Evolutionary conservation across 1,140 invertebrate genomes (phyloP).

Genomic region (Cydia fagiglandana): DNA sequence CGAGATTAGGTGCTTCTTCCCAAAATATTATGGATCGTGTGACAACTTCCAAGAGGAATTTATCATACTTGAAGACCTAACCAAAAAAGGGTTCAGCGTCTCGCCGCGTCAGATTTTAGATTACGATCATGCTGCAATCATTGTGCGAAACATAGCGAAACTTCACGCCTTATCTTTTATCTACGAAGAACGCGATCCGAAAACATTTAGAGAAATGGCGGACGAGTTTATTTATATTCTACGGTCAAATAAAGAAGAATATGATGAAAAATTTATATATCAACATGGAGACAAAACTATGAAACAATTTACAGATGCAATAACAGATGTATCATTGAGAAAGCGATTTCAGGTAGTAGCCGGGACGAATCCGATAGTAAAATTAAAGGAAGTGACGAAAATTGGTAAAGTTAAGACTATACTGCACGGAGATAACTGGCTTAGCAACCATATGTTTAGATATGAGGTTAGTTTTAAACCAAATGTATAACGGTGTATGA

Average conservation of each 20-base stretch:
- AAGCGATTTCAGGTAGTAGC: background rate
- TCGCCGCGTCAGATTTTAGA: background rate
- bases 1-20: background rate
- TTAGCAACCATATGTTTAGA: constrained; percentile 2
- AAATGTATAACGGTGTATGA: too few relatives aligned
- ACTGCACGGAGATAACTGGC: constrained; percentile 16
- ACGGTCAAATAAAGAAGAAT: background rate
- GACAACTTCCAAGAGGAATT: background rate
- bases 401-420: background rate
- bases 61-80: constrained; percentile 6
- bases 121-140: constrained; percentile 1
- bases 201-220: constrained; percentile 7
- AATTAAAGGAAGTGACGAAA: constrained; percentile 49
- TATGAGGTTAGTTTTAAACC: background rate
- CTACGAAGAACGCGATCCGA: background rate
- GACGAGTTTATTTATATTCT: background rate
- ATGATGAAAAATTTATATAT: background rate
- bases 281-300: background rate
- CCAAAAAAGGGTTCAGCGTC: background rate
- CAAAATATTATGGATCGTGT: background rate
- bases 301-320: background rate
- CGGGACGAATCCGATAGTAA: background rate
- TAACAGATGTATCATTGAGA: background rate
- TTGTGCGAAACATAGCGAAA: background rate
- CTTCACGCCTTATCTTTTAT: constrained; percentile 14